Conservation (phyloP, 1,140 invertebrate genomes). For the Caenorhabditis tropicalis region DNA sequence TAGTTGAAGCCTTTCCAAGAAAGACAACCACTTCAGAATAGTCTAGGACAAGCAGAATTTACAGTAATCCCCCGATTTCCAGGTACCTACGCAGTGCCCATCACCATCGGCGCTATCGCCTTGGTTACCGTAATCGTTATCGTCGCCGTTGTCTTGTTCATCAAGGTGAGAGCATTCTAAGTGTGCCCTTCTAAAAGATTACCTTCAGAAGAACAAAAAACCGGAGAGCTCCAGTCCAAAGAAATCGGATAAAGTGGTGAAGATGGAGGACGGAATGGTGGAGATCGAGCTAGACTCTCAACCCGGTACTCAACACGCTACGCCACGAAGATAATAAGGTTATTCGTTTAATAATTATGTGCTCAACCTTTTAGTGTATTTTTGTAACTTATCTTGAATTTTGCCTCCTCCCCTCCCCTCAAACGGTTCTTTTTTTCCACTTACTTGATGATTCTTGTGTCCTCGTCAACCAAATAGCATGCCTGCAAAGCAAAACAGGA, state of each 20-base stretch:
- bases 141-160: slow-evolving; percentile 51
- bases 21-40: too few relatives aligned
- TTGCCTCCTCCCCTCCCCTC: neutral
- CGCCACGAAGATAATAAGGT: neutral
- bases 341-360: neutral
- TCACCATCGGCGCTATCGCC: slow-evolving; percentile 41
- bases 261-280: slow-evolving; percentile 53
- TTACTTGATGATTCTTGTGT: slow-evolving; percentile 25
- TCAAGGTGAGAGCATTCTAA: slow-evolving; percentile 19
- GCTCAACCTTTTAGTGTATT: neutral
- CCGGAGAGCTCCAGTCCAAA: neutral
- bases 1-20: too few relatives aligned
- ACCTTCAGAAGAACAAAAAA: slow-evolving; percentile 48
- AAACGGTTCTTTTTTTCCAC: neutral
- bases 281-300: slow-evolving; percentile 51
- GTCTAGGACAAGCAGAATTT: too few relatives aligned
- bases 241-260: slow-evolving; percentile 36
- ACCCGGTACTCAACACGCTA: neutral
- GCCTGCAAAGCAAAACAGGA: neutral
- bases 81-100: slow-evolving; percentile 13
- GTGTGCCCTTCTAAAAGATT: too few relatives aligned
- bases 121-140: slow-evolving; percentile 47
- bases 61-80: too few relatives aligned
- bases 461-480: slow-evolving; percentile 1
- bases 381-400: neutral